Percentiles rank a stretch among this genome's conserved stretches.
Evolutionary conservation across 2,888 invertebrate species (phyloP).

Genomic region (Pseudococcus viburni): DNA sequence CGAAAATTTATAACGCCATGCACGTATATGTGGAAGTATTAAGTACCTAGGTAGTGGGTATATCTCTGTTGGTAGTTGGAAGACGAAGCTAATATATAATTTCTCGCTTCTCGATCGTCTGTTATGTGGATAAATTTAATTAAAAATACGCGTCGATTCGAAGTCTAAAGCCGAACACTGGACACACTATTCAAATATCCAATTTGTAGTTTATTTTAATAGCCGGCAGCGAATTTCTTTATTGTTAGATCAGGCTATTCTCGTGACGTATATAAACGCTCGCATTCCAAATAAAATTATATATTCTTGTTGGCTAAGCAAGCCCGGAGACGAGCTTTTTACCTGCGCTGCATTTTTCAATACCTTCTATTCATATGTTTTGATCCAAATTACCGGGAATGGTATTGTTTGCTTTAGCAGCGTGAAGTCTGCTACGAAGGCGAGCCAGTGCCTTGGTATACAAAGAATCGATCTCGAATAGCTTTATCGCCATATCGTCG

Average conservation of each 20-base stretch:
- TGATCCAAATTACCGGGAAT: conserved; percentile 49
- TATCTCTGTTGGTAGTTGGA: neutral
- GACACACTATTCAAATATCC: conserved; percentile 31
- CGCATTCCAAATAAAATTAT: conserved; percentile 43
- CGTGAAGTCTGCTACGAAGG: conserved; percentile 40
- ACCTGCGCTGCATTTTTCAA: conserved; percentile 35
- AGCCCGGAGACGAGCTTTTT: conserved; percentile 23
- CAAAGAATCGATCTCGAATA: neutral
- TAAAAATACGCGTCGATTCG: conserved; percentile 32
- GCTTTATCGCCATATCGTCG: neutral
- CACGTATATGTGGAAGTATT: neutral
- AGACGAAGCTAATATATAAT: conserved; percentile 40
- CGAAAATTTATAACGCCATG: conserved; percentile 3
- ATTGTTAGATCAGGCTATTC: neutral
- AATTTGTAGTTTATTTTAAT: conserved; percentile 13
- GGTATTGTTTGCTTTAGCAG: conserved; percentile 56
- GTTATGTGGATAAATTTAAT: conserved; percentile 38
- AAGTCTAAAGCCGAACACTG: neutral
- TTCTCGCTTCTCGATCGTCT: conserved; percentile 26
- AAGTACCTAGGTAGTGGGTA: neutral
- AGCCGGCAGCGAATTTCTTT: conserved; percentile 37
- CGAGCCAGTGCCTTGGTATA: neutral
- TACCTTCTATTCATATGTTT: conserved; percentile 36
- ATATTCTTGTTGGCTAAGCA: neutral
- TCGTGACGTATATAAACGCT: conserved; percentile 26